Conservation (phyloP, 2,888 invertebrate genomes). For the Zaprionus bogoriensis region DNA sequence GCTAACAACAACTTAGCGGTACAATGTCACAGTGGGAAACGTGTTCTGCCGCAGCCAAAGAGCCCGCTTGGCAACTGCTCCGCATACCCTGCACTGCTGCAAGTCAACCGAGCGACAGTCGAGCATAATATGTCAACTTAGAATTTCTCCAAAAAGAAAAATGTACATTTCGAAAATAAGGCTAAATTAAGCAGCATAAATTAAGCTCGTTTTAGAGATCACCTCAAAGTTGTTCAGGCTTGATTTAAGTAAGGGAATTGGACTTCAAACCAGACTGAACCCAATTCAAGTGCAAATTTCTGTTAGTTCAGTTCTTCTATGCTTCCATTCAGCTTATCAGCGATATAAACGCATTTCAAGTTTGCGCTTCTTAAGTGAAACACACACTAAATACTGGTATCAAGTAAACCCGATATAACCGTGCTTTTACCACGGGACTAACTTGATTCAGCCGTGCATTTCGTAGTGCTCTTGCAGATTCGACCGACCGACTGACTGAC, state of each 20-base stretch:
- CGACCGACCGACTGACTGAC: too few relatives aligned
- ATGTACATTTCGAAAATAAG: not conserved
- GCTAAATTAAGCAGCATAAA: not conserved
- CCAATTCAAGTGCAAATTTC: not conserved
- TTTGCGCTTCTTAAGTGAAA: not conserved
- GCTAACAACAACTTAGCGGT: slow-evolving; percentile 48
- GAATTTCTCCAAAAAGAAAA: not conserved
- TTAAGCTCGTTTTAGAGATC: not conserved
- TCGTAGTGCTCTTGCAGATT: not conserved
- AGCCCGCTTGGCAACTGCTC: not conserved
- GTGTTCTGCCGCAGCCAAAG: slow-evolving; percentile 18
- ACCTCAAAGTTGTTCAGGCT: too few relatives aligned
- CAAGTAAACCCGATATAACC: not conserved
- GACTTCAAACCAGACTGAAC: not conserved
- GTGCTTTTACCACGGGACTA: not conserved
- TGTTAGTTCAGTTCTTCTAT: not conserved
- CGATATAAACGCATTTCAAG: not conserved
- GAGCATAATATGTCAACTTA: not conserved
- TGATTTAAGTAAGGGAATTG: too few relatives aligned
- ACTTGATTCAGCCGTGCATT: not conserved
- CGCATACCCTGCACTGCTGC: not conserved
- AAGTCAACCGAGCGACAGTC: not conserved
- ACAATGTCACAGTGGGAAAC: slow-evolving; percentile 49
- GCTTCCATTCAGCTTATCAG: not conserved
- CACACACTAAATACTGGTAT: not conserved